These are phyloP conservation scores for Taenaris catops DNA, from an alignment of 2,888 invertebrate genomes.

Conservation along the genomic window DNA sequence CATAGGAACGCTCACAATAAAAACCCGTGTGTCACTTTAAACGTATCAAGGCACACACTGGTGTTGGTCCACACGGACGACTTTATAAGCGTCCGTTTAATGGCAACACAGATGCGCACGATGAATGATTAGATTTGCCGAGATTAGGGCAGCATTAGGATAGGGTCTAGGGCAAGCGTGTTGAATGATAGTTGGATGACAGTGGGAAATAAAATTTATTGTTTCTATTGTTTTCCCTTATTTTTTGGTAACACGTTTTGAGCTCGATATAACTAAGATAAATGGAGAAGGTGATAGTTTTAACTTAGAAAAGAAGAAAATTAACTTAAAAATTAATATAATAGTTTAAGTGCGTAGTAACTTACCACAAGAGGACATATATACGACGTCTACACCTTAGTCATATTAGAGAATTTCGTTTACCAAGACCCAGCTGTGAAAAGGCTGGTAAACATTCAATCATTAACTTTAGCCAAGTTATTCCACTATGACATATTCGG, in stretches of 20 bases:
- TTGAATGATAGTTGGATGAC: conserved; percentile 22
- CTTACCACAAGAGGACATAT: too few species aligned
- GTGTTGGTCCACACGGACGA: conserved; percentile 55
- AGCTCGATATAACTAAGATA: too few species aligned
- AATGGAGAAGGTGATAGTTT: too few species aligned
- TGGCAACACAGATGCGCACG: conserved; percentile 53
- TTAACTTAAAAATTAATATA: background rate
- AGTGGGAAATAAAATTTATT: conserved; percentile 1
- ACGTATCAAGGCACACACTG: conserved; percentile 31
- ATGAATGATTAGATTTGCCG: conserved; percentile 64
- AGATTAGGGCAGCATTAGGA: conserved; percentile 33
- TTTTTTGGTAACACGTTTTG: too few species aligned
- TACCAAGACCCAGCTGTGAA: too few species aligned
- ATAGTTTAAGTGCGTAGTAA: background rate
- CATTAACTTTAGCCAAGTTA: too few species aligned
- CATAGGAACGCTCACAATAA: background rate
- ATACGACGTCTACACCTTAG: conserved; percentile 5
- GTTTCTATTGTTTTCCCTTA: too few species aligned
- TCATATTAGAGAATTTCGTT: too few species aligned
- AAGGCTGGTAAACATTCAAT: too few species aligned
- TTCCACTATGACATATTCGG: too few species aligned
- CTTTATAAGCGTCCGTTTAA: conserved; percentile 45
- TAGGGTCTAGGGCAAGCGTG: conserved; percentile 25
- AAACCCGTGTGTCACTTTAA: background rate
- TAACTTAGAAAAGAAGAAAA: background rate